Percentiles rank a stretch among this genome's conserved stretches.
phyloP scores from a whole-genome alignment of 2,888 invertebrate genomes.

The Phaedon cochleariae region DNA sequence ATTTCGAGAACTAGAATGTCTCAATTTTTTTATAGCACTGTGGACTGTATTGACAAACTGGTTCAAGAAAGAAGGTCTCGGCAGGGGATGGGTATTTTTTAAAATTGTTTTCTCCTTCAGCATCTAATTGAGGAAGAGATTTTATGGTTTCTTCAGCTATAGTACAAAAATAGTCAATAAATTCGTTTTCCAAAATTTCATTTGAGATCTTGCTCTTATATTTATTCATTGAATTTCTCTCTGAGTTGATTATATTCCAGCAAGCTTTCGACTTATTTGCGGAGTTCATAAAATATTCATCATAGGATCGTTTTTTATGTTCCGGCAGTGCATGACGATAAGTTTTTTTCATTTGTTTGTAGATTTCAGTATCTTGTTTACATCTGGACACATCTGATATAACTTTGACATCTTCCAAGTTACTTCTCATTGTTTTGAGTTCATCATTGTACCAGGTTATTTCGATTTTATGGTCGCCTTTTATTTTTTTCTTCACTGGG shows the following conservation, averaged over 20 bases:
- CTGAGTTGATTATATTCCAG: conserved; percentile 11
- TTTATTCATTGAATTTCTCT: conserved; percentile 5
- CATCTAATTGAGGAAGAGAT: conserved; percentile 5
- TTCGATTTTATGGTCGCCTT: neutral
- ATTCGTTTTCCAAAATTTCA: conserved; percentile 9
- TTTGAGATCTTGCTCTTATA: neutral
- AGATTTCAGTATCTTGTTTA: neutral
- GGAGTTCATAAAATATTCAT: neutral
- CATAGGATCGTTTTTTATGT: neutral
- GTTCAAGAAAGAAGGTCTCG: too few relatives aligned
- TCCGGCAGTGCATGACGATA: conserved; percentile 1
- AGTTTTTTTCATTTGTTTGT: neutral
- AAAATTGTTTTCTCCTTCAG: too few relatives aligned
- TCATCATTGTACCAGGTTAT: too few relatives aligned
- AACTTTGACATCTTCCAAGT: conserved; percentile 6
- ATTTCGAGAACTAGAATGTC: conserved; percentile 7
- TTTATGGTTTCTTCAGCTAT: conserved; percentile 1
- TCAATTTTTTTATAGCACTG: neutral
- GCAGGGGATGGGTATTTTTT: neutral
- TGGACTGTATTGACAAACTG: too few relatives aligned
- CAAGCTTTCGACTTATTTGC: conserved; percentile 11
- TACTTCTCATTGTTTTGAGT: conserved; percentile 16
- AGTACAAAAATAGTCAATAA: neutral
- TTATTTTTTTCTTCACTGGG: neutral
- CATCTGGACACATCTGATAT: conserved; percentile 10